Conservation (phyloP, 2,888 invertebrate genomes). For the Lamellibrachia satsuma region DNA sequence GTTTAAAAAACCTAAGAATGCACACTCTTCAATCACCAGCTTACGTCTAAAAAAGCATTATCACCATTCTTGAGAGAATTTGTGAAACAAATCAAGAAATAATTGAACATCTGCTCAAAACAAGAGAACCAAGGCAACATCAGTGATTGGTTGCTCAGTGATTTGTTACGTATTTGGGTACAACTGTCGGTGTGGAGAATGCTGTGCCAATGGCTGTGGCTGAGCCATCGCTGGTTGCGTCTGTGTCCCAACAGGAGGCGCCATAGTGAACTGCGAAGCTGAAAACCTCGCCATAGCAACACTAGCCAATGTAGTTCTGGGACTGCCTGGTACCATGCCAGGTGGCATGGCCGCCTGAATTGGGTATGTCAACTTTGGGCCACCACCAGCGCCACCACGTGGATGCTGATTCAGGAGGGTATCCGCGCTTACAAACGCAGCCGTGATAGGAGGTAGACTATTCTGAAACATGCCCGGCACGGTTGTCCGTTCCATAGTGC, state of each 20-base stretch:
- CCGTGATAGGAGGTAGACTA: not conserved
- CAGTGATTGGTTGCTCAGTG: not conserved
- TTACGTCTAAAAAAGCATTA: not conserved
- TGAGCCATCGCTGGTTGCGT: not conserved
- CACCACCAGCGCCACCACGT: not conserved
- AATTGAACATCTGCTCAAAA: not conserved
- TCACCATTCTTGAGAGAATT: not conserved
- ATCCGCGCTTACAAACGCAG: not conserved
- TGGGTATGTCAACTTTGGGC: not conserved
- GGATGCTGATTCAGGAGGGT: not conserved
- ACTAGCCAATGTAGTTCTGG: not conserved
- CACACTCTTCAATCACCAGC: not conserved
- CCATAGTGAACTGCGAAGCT: conserved; percentile 12
- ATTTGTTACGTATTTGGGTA: not conserved
- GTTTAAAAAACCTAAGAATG: not conserved
- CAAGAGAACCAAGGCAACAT: not conserved
- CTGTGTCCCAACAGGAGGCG: not conserved
- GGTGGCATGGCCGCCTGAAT: not conserved
- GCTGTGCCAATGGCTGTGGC: not conserved
- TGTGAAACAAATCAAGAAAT: not conserved
- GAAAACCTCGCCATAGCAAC: not conserved
- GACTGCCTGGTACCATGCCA: not conserved
- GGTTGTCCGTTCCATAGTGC: not conserved
- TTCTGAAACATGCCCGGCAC: not conserved
- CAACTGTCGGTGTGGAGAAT: not conserved